A percentile compares a stretch with the other conserved stretches of the same genome.
Evolutionary conservation across 2,797 vertebrate genomes (phyloP).

Genomic region (Sternarchorhynchus goeldii): DNA sequence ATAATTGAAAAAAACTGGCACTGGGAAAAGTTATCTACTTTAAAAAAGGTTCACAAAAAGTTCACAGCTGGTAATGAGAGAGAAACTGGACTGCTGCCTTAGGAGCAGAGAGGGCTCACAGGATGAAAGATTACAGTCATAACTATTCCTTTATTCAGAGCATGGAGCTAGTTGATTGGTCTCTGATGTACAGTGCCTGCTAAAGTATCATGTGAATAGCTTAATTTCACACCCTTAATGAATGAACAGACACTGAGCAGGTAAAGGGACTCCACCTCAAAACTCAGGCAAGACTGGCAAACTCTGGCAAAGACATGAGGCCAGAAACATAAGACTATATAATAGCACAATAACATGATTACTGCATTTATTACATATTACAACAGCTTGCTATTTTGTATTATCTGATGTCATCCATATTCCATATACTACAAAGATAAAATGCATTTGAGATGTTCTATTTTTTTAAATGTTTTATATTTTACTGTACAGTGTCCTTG

Average conservation of each 20-base stretch:
- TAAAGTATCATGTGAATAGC: not conserved
- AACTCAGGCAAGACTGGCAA: conserved; percentile 34
- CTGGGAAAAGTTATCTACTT: conserved; percentile 24
- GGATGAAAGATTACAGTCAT: not conserved
- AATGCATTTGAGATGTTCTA: no score
- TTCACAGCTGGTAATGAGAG: not conserved
- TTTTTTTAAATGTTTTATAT: no score
- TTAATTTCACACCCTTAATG: no score
- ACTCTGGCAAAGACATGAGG: conserved; percentile 39
- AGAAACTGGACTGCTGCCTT: not conserved
- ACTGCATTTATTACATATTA: no score
- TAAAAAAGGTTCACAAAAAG: conserved; percentile 25
- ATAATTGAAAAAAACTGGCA: conserved; percentile 10
- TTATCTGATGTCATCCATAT: no score
- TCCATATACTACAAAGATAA: no score
- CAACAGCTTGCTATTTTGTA: no score
- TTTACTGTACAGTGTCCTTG: no score
- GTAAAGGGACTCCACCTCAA: no score
- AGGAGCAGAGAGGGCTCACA: no score
- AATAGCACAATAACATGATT: not conserved
- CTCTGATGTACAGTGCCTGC: conserved; percentile 7
- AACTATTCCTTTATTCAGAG: not conserved
- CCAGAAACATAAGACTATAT: conserved; percentile 42
- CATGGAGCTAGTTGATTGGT: conserved; percentile 9
- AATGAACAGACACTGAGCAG: not conserved